These are phyloP conservation scores for Imbricaverruca yamaguchii DNA, from an alignment of 2,888 invertebrate species.

Conservation along the genomic window DNA sequence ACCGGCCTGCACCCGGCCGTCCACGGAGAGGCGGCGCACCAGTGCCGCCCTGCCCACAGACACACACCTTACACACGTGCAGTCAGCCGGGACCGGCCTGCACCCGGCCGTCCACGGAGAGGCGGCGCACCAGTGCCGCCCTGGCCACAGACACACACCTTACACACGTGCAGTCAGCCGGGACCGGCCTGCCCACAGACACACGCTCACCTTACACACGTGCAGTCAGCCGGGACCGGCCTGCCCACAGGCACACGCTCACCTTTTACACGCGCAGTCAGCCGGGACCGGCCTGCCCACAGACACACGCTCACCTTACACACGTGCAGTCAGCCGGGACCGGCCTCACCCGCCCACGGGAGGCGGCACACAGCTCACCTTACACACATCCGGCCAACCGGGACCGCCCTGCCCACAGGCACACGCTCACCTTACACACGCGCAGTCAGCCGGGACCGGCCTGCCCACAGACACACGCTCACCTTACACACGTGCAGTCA, in stretches of 20 bases:
- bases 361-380: conserved; percentile 8
- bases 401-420: background rate
- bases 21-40: conserved; percentile 13
- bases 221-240: conserved; percentile 1
- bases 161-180: no score
- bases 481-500: no score
- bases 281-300: background rate
- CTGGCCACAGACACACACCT: background rate
- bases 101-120: background rate
- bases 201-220: background rate
- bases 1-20: background rate
- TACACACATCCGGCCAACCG: no score
- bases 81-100: no score
- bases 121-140: conserved; percentile 18
- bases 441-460: conserved; percentile 6
- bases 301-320: background rate
- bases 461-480: background rate
- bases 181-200: background rate
- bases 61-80: no score
- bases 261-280: no score
- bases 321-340: no score
- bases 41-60: background rate
- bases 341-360: background rate
- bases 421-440: background rate
- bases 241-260: background rate